phyloP scores from a whole-genome alignment of 2,113 vertebrate genomes.

The Melozone crissalis region DNA sequence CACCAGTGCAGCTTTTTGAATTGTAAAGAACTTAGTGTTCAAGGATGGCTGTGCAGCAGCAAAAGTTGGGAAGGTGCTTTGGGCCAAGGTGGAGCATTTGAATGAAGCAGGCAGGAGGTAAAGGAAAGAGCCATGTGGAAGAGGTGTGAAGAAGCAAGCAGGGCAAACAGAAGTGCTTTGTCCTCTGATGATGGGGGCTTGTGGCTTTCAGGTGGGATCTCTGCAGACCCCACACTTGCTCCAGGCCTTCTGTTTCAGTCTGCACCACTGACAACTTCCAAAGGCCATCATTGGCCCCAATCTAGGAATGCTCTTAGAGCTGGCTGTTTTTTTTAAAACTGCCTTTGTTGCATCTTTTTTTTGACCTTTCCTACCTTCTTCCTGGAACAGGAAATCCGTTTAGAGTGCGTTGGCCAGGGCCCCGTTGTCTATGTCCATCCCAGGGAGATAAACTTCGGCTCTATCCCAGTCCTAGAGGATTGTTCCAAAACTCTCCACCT shows the following conservation, averaged over 20 bases:
- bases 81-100: background rate
- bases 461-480: constrained; percentile 81
- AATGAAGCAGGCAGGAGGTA: background rate
- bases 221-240: background rate
- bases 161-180: background rate
- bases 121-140: background rate
- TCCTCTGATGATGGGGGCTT: background rate
- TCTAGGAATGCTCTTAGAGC: background rate
- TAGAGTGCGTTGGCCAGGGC: constrained; percentile 82
- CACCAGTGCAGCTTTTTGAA: background rate
- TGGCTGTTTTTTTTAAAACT: background rate
- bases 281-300: too few relatives aligned
- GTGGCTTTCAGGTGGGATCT: background rate
- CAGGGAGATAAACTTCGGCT: constrained; percentile 79
- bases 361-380: background rate
- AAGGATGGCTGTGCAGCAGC: background rate
- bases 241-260: background rate
- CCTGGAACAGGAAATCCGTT: constrained; percentile 71
- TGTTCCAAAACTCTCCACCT: constrained; percentile 71
- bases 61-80: background rate
- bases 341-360: background rate
- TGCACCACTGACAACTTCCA: background rate
- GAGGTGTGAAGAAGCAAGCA: background rate
- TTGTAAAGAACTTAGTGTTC: background rate
- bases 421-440: constrained; percentile 75